A percentile compares a stretch with the other conserved stretches of the same genome.
These are phyloP conservation scores for Balanococcus diminutus DNA, from an alignment of 2,888 invertebrate species.

Conservation along the genomic window DNA sequence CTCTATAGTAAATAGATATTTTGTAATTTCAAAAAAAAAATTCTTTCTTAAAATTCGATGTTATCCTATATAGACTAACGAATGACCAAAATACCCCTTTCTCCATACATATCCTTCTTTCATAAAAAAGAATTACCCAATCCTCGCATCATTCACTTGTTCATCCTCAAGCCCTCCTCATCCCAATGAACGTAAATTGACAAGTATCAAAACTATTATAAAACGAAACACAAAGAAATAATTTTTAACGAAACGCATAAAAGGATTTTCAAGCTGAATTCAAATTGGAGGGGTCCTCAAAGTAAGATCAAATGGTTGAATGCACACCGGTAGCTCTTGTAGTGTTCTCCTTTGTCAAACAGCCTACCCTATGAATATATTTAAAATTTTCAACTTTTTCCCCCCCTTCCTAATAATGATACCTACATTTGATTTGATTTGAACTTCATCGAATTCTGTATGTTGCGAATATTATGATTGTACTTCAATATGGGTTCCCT, in stretches of 20 bases:
- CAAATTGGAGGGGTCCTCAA: too few relatives aligned
- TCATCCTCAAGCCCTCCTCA: neutral
- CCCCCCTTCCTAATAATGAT: too few relatives aligned
- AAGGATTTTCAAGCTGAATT: too few relatives aligned
- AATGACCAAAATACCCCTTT: too few relatives aligned
- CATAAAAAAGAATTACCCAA: too few relatives aligned
- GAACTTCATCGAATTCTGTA: neutral
- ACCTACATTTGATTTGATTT: too few relatives aligned
- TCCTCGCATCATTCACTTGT: neutral
- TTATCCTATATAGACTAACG: too few relatives aligned
- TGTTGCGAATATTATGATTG: neutral
- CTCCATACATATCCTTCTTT: too few relatives aligned
- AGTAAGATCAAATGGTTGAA: neutral
- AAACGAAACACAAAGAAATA: constrained; percentile 10
- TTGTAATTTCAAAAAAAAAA: too few relatives aligned
- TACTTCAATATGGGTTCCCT: neutral
- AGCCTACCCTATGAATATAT: neutral
- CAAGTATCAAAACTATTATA: neutral
- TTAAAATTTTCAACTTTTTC: neutral
- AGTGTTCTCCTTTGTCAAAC: constrained; percentile 12
- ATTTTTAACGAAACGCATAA: neutral
- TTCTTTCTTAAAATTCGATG: too few relatives aligned
- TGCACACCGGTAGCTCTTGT: neutral
- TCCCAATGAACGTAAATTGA: neutral
- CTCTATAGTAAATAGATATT: too few relatives aligned